Conservation (phyloP, 2,797 vertebrate genomes). For the Rhabdophis nuchalis region DNA sequence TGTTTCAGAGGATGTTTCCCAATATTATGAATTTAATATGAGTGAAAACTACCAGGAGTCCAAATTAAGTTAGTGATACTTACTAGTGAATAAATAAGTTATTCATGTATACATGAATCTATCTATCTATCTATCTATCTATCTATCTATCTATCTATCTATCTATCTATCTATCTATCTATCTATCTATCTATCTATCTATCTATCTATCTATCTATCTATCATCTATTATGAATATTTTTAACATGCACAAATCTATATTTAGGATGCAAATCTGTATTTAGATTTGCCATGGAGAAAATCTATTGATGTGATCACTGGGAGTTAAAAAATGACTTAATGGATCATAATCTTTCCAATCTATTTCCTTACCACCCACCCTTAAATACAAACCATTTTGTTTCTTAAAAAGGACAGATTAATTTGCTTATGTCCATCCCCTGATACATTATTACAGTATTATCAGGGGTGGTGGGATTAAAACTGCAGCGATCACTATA, state of each 20-base stretch:
- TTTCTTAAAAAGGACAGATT: conserved; percentile 66
- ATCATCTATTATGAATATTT: conserved; percentile 50
- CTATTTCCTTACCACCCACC: conserved; percentile 57
- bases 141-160: no score
- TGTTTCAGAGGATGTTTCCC: no score
- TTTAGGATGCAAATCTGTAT: background rate
- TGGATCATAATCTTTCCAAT: background rate
- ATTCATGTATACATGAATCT: no score
- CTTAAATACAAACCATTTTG: conserved; percentile 68
- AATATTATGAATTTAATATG: no score
- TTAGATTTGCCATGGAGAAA: background rate
- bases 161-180: no score
- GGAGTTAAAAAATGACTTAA: background rate
- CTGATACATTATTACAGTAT: conserved; percentile 62
- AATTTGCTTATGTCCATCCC: conserved; percentile 60
- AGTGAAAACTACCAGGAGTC: no score
- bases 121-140: no score
- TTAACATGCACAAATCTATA: conserved; percentile 77
- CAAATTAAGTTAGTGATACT: no score
- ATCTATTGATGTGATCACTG: background rate
- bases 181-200: no score
- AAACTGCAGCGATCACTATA: conserved; percentile 71
- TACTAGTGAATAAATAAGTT: no score
- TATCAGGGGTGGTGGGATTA: conserved; percentile 56
- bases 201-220: no score